Base-by-base conservation (phyloP, 2,797 vertebrate species). In the Pelochelys cantorii region DNA sequence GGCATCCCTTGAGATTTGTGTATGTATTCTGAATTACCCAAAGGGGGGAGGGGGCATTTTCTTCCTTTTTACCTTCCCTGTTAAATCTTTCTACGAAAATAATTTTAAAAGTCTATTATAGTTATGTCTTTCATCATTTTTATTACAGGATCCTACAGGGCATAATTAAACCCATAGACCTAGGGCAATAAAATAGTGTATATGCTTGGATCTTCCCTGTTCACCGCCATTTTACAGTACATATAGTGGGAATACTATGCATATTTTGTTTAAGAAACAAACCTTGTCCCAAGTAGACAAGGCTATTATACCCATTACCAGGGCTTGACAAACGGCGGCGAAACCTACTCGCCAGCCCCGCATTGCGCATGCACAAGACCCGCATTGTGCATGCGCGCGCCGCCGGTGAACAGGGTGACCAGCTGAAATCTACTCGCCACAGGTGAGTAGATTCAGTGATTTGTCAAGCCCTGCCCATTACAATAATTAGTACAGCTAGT, bases 401-500 rank as follows among this genome's bases (percentile, higher is more conserved):
- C 42, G 42, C 42, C 42, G 42, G 42, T 48, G 42, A 48, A 48
- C 42, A 8, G 42, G 8, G 42, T 48, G 42, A 48, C 42, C 42
- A 8, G 42, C 42, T 48, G 42, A 48, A 48, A 48, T 48, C 42
- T 8, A 48, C 42, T 4, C 5, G 42, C 42, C 42, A 42, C 42
- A 6, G 42, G 42, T 6, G 42, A 42, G 42, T 42, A 42, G 42
- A 42, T 42, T 42, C 42, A 48, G 42, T 48, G 42, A 48, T 48
- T 48, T 48, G 42, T 48, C 42, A 2, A 48, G 42, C 42, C 42
- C 42, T 48, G 42, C 42, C 42, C 42, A 48, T 29, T 92, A 74
- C 1, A 87, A 85, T 65, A 87, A 77, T 95, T 90, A 95, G 94
- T 93, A 48, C 42, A 48, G 42, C 42, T 48, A 92, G 68, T 90